phyloP scores from a whole-genome alignment of 1,140 invertebrate genomes.

The Hyposmocoma kahamanoa region DNA sequence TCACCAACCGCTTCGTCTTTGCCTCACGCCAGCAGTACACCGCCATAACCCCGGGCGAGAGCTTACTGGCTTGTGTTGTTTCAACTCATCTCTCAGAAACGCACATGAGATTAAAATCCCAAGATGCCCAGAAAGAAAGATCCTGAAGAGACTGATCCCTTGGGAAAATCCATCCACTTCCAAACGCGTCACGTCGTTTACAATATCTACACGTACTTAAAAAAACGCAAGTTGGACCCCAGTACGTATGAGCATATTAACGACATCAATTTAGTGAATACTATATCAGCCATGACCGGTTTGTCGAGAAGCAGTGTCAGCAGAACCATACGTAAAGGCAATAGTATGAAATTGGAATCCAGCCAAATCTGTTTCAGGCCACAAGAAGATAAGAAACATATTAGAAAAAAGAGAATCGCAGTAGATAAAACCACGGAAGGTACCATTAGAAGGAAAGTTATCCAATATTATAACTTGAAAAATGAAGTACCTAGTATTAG shows the following conservation, averaged over 20 bases:
- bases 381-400: not conserved
- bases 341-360: not conserved
- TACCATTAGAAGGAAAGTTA: not conserved
- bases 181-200: not conserved
- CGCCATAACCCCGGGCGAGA: too few species aligned
- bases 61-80: too few species aligned
- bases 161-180: not conserved
- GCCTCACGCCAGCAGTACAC: too few species aligned
- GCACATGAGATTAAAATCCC: not conserved
- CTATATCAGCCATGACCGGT: not conserved
- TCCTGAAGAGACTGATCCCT: too few species aligned
- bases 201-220: not conserved
- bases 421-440: not conserved
- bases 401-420: not conserved
- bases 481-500: slow-evolving; percentile 1
- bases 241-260: not conserved
- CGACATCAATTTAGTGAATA: not conserved
- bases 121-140: not conserved
- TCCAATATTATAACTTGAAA: not conserved
- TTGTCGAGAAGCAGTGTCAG: not conserved
- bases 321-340: not conserved
- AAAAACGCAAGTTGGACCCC: not conserved
- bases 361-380: not conserved
- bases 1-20: too few species aligned
- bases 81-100: too few species aligned